A percentile compares a stretch with the other conserved stretches of the same genome.
Conservation (phyloP, 2,888 invertebrate genomes). For the Anticlea derivata region DNA sequence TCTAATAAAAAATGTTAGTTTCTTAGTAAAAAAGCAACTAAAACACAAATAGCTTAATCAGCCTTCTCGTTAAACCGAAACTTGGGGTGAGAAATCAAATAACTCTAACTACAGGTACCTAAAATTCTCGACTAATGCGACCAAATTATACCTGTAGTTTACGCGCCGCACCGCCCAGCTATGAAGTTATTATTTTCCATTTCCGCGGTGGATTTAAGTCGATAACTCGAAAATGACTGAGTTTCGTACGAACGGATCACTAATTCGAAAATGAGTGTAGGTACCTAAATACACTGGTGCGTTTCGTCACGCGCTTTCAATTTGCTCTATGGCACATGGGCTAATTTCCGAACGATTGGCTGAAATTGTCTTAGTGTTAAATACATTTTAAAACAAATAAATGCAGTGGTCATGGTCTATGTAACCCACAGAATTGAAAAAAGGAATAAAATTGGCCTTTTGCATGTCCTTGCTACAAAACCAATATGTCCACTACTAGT, state of each 20-base stretch:
- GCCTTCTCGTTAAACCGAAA: slow-evolving; percentile 22
- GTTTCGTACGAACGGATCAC: slow-evolving; percentile 67
- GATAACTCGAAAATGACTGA: slow-evolving; percentile 83
- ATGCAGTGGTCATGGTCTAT: too few relatives aligned
- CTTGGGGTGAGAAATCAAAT: slow-evolving; percentile 39
- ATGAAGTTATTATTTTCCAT: slow-evolving; percentile 83
- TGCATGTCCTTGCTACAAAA: too few relatives aligned
- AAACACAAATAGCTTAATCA: not conserved
- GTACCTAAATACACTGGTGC: not conserved
- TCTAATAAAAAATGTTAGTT: too few relatives aligned
- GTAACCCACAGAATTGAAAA: too few relatives aligned
- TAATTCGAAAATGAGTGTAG: slow-evolving; percentile 77
- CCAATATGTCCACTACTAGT: too few relatives aligned
- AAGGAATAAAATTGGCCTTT: too few relatives aligned
- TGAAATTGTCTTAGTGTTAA: too few relatives aligned
- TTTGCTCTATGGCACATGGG: not conserved
- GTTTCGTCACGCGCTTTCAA: slow-evolving; percentile 30
- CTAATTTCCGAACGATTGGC: too few relatives aligned
- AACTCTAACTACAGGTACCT: slow-evolving; percentile 47
- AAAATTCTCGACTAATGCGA: slow-evolving; percentile 72
- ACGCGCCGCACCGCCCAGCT: slow-evolving; percentile 62
- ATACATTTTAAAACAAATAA: too few relatives aligned
- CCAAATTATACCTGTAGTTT: slow-evolving; percentile 74
- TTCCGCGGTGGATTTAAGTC: slow-evolving; percentile 76
- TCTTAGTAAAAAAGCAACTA: not conserved